Conservation (phyloP, 37 sponge, comb jelly and placozoan species). For the Eunapius fragilis region DNA sequence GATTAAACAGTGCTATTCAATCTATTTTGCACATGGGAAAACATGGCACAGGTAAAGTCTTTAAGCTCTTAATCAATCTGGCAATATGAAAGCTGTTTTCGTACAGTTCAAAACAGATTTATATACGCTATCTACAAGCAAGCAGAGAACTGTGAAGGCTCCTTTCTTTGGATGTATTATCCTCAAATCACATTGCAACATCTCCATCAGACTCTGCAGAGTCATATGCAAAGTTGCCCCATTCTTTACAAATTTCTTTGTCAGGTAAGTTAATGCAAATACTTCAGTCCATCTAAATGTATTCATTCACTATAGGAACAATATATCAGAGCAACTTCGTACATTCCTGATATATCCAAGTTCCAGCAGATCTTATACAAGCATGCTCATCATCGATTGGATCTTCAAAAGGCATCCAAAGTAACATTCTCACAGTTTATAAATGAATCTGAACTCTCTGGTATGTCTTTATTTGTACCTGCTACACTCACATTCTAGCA, state of each 20-base stretch:
- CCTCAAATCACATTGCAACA: conserved; percentile 37
- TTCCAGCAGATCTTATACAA: conserved; percentile 32
- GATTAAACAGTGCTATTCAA: not conserved
- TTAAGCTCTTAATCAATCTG: not conserved
- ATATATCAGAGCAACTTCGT: conserved; percentile 32
- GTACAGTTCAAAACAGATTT: conserved; percentile 27
- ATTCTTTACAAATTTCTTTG: conserved; percentile 33
- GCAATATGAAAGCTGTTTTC: not conserved
- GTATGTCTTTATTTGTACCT: not conserved
- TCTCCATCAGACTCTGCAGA: conserved; percentile 18
- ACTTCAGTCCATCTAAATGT: not conserved
- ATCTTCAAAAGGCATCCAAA: conserved; percentile 13
- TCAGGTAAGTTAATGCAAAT: not conserved
- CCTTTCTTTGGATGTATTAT: conserved; percentile 39
- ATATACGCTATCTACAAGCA: conserved; percentile 39
- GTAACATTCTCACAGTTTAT: conserved; percentile 21
- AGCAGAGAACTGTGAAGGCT: not conserved
- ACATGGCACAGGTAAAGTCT: not conserved
- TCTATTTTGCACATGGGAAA: not conserved
- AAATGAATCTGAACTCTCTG: not conserved
- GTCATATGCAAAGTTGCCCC: not conserved
- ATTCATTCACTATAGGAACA: conserved; percentile 21
- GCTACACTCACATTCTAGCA: not conserved
- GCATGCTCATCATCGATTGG: conserved; percentile 17
- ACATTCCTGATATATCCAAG: conserved; percentile 48